Conservation (phyloP, 2,888 invertebrate genomes). For the Ashinkailepas kermadecensis region DNA sequence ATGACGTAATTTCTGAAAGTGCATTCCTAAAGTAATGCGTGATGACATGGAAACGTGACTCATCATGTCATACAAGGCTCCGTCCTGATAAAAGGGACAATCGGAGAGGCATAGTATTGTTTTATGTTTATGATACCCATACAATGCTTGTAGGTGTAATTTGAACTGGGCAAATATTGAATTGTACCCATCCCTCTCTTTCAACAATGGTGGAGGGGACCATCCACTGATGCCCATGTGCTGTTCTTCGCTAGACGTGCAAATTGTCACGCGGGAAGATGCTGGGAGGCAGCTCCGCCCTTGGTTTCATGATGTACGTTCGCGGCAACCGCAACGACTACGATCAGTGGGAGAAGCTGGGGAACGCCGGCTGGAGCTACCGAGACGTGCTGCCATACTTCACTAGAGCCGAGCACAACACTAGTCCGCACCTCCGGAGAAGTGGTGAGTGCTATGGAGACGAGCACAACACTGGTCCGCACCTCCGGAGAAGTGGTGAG, state of each 20-base stretch:
- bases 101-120: not conserved
- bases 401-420: not conserved
- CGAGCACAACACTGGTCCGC: no score
- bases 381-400: constrained; percentile 8
- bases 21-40: no score
- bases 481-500: no score
- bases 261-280: not conserved
- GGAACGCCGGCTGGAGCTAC: constrained; percentile 4
- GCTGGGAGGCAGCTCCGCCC: not conserved
- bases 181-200: not conserved
- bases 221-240: not conserved
- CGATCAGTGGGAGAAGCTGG: not conserved
- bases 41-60: no score
- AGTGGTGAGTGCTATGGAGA: not conserved
- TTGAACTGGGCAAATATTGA: not conserved
- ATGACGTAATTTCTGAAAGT: no score
- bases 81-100: not conserved
- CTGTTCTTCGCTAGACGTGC: not conserved
- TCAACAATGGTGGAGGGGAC: not conserved
- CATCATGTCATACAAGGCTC: no score
- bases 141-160: not conserved
- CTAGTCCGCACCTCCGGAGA: not conserved
- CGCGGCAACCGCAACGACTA: constrained; percentile 10
- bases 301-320: not conserved
- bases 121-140: not conserved